Evolutionary conservation across 2,113 vertebrate species (phyloP).

Genomic region (Cynopterus brachyotis): DNA sequence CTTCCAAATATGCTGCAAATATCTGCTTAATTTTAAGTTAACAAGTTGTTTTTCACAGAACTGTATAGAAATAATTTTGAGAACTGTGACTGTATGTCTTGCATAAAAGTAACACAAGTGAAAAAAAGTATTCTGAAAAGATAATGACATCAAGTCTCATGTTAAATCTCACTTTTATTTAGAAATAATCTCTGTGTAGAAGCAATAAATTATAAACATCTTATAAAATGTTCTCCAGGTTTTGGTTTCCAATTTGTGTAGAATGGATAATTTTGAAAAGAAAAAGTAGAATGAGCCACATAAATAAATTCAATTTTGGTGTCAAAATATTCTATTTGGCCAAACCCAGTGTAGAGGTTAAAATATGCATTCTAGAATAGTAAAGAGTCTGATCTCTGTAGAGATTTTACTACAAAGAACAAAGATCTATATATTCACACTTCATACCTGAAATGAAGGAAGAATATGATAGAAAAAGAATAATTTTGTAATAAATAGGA

Average conservation of each 20-base stretch:
- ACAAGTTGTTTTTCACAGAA: conserved; percentile 16
- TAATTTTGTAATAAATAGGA: background rate
- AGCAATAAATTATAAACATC: background rate
- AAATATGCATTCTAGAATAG: background rate
- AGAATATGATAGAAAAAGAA: background rate
- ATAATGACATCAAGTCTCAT: background rate
- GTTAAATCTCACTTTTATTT: background rate
- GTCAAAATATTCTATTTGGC: background rate
- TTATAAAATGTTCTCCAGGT: conserved; percentile 8
- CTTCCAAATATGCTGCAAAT: conserved; percentile 5
- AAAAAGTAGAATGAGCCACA: background rate
- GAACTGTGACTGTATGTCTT: background rate
- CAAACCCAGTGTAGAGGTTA: background rate
- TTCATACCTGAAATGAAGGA: conserved; percentile 1
- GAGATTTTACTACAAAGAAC: background rate
- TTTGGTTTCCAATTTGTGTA: background rate
- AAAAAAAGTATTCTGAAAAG: conserved; percentile 4
- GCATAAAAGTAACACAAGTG: background rate
- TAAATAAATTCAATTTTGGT: conserved; percentile 32
- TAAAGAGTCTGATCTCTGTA: background rate
- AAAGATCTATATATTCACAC: background rate
- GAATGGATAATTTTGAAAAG: background rate
- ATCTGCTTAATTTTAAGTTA: conserved; percentile 15
- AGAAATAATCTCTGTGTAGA: background rate
- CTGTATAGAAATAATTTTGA: background rate